These are phyloP conservation scores for Hydrotaea cyrtoneurina DNA, from an alignment of 2,888 invertebrate genomes.

Conservation along the genomic window DNA sequence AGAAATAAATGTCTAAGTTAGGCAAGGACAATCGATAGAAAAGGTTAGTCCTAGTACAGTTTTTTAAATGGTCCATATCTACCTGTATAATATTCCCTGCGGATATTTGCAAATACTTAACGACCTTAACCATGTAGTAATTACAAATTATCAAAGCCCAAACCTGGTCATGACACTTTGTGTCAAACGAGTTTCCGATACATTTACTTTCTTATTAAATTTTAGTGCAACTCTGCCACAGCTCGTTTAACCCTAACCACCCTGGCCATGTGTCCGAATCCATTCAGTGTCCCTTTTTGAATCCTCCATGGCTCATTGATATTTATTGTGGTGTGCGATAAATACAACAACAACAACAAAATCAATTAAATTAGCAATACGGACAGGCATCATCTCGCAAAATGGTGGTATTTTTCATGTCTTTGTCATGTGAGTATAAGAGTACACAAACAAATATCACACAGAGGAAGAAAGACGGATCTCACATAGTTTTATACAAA, in stretches of 20 bases:
- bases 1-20: too few species aligned
- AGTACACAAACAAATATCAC: neutral
- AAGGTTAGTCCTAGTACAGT: too few species aligned
- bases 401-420: neutral
- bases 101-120: too few species aligned
- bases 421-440: neutral
- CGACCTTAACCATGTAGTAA: too few species aligned
- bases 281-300: too few species aligned
- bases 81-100: too few species aligned
- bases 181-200: neutral
- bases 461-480: neutral
- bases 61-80: too few species aligned
- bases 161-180: too few species aligned
- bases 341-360: constrained; percentile 4
- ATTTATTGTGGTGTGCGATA: neutral
- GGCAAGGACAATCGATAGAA: too few species aligned
- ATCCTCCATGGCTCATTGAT: neutral
- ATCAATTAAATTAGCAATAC: constrained; percentile 40
- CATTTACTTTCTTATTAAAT: too few species aligned
- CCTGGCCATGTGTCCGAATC: neutral
- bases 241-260: neutral
- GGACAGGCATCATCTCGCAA: constrained; percentile 12
- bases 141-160: too few species aligned
- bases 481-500: too few species aligned
- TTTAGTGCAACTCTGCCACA: neutral